Base-by-base conservation (phyloP, 2,797 vertebrate genomes). In the Oreochromis grahami region DNA sequence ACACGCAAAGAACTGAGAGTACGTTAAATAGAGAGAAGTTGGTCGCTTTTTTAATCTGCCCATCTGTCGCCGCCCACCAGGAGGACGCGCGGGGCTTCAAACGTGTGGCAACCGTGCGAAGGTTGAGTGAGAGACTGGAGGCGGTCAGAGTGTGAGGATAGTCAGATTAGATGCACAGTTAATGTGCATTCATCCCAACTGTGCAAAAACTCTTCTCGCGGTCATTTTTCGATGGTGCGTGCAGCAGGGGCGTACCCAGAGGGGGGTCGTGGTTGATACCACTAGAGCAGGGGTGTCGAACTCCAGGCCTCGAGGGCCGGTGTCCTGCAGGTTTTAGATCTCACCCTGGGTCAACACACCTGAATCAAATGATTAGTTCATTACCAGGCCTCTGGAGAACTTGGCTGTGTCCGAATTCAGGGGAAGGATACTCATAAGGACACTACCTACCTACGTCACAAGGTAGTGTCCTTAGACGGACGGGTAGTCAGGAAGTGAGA, bases 81-180 rank as follows among this genome's bases (percentile, higher is more conserved):
- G 21, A 70, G 10, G 65, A 70, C 14, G 0, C 8, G 21, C 56
- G 1, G 29, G 0, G 56, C 0, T 24, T 15, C 8, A 24, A 68
- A 3, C 1, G 1, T 68, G 4, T 68, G 63, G 3, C n/a, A 68
- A 68, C n/a, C 8, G n/a, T 8, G 3, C 7, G 5, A 9, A 63
- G 32, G 32, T 12, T 5, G 6, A 8, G 19, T n/a, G 34, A 38
- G 19, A 13, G 34, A 2, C 19, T 65, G 34, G 60, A 38, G 7
- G 34, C 3, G 4, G 3, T 63, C 19, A 13, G 58, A 58, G 12
- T 55, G 15, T 50, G 15, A 50, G 7, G 15, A 19, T 43, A 26
- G 26, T 26, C 26, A 26, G 26, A 14, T 13, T 45, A 45, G 5
- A 45, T 15, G 5, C 8, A 32, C 55, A 58, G 55, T 32, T 29